Percentiles rank a stretch among this genome's conserved stretches.
Evolutionary conservation across 2,888 invertebrate genomes (phyloP).

Genomic region (Taphrorychus bicolor): DNA sequence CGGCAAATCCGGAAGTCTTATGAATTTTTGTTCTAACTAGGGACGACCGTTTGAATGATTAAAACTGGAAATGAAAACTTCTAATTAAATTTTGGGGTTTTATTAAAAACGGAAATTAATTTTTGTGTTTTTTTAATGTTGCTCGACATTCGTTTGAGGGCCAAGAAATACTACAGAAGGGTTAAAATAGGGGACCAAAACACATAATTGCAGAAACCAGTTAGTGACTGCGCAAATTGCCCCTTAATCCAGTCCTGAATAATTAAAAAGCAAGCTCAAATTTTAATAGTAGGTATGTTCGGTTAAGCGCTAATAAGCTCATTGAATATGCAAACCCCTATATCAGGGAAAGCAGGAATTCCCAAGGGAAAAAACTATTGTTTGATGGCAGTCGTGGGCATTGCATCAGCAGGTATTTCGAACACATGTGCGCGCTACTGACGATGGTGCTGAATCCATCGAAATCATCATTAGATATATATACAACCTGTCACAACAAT

Average conservation of each 20-base stretch:
- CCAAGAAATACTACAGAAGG: neutral
- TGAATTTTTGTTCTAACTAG: constrained; percentile 27
- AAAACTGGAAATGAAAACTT: constrained; percentile 7
- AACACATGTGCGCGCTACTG: neutral
- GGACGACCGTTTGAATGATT: constrained; percentile 27
- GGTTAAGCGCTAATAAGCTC: constrained; percentile 32
- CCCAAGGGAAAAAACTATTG: neutral
- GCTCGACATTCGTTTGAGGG: too few species aligned
- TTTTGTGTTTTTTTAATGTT: constrained; percentile 1
- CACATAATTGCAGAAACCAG: neutral
- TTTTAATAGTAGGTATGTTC: constrained; percentile 38
- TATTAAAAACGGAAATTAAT: constrained; percentile 8
- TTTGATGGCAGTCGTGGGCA: neutral
- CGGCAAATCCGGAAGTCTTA: constrained; percentile 29
- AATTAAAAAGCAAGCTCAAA: constrained; percentile 32
- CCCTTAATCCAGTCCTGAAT: constrained; percentile 34
- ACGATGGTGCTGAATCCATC: neutral
- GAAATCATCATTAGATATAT: neutral
- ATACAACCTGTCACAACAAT: neutral
- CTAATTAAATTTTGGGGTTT: constrained; percentile 18
- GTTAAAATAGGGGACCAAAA: neutral
- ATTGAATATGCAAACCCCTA: constrained; percentile 26
- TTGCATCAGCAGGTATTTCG: neutral
- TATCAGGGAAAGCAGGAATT: constrained; percentile 10
- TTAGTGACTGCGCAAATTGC: constrained; percentile 20